A percentile compares a stretch with the other conserved stretches of the same genome.
These are phyloP conservation scores for Cottus gobio DNA, from an alignment of 2,113 vertebrate species.

Conservation along the genomic window DNA sequence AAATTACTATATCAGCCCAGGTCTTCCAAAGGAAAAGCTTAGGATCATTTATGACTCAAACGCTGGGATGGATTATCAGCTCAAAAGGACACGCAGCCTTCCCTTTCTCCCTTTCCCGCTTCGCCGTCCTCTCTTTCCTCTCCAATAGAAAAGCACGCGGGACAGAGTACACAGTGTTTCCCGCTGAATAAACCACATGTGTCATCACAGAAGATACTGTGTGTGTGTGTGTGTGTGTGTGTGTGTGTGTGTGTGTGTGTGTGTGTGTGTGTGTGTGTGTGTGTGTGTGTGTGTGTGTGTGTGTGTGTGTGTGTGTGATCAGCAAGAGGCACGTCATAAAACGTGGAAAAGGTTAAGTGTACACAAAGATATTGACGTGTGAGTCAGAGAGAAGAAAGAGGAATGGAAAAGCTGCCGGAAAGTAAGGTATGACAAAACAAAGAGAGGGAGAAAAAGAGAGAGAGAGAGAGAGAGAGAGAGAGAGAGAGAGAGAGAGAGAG, in stretches of 20 bases:
- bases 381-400: constrained; percentile 76
- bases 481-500: neutral
- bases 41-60: constrained; percentile 73
- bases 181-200: constrained; percentile 66
- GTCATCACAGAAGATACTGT: constrained; percentile 67
- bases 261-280: constrained; percentile 29
- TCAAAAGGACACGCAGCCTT: constrained; percentile 50
- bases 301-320: constrained; percentile 44
- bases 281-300: constrained; percentile 21
- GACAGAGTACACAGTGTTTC: constrained; percentile 51
- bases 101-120: constrained; percentile 20
- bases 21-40: constrained; percentile 59
- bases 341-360: constrained; percentile 76
- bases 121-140: constrained; percentile 25
- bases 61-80: constrained; percentile 54
- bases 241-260: constrained; percentile 21
- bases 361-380: constrained; percentile 79
- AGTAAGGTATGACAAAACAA: constrained; percentile 53
- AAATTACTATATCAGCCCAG: constrained; percentile 54
- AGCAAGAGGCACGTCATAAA: constrained; percentile 50
- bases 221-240: constrained; percentile 16
- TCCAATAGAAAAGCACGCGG: constrained; percentile 29
- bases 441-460: neutral
- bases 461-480: constrained; percentile 29
- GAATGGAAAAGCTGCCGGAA: constrained; percentile 55